Conservation (phyloP, 2,888 invertebrate genomes). For the Allygus modestus region DNA sequence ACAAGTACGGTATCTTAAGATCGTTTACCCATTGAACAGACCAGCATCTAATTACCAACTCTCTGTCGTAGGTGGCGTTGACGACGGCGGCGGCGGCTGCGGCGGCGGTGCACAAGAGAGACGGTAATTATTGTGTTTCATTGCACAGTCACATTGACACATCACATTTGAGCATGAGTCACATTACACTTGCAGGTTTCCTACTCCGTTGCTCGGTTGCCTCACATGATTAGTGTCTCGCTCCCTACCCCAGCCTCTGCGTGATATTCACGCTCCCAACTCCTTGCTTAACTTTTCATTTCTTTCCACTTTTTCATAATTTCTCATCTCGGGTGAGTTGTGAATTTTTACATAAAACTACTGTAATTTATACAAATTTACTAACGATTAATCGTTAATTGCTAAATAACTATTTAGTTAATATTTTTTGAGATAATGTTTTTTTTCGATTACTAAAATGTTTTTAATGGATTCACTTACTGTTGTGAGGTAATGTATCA, state of each 20-base stretch:
- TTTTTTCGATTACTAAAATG: too few species aligned
- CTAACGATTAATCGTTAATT: too few species aligned
- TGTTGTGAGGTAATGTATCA: too few species aligned
- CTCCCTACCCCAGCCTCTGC: background rate
- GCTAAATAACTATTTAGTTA: too few species aligned
- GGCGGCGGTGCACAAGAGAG: constrained; percentile 16
- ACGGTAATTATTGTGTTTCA: constrained; percentile 25
- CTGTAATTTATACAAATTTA: too few species aligned
- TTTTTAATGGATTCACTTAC: too few species aligned
- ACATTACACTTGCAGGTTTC: background rate
- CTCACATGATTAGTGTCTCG: background rate
- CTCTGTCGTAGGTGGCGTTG: constrained; percentile 14
- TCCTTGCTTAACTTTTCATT: background rate
- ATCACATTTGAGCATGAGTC: background rate
- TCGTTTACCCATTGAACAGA: too few species aligned
- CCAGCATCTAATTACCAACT: too few species aligned
- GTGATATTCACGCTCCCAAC: background rate
- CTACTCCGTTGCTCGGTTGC: background rate
- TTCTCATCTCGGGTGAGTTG: too few species aligned
- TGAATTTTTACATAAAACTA: too few species aligned
- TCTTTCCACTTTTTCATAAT: background rate
- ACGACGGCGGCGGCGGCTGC: constrained; percentile 4
- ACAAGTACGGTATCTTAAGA: too few species aligned
- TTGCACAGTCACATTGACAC: constrained; percentile 16
- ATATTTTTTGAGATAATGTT: too few species aligned